Percentiles rank a stretch among this genome's conserved stretches.
These are phyloP conservation scores for Cyprinus carpio DNA, from an alignment of 2,113 vertebrate genomes.

Conservation along the genomic window DNA sequence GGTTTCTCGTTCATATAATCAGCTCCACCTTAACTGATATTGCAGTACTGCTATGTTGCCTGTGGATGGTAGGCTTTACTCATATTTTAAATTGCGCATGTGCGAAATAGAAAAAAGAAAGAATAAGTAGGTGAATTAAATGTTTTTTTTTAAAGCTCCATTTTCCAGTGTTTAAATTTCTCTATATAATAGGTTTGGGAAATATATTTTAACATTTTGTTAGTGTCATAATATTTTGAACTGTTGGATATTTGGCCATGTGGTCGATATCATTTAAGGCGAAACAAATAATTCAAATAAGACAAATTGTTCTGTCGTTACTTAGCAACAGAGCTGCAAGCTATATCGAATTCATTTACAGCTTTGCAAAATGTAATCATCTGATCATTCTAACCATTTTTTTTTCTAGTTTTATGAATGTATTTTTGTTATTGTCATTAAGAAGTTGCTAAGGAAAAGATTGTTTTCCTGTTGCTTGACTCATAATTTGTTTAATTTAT, in stretches of 20 bases:
- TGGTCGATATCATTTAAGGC: background rate
- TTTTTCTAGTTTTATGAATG: background rate
- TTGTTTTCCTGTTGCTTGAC: background rate
- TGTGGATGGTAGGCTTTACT: constrained; percentile 15
- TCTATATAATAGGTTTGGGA: background rate
- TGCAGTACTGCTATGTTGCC: background rate
- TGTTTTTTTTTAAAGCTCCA: background rate
- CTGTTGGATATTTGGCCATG: background rate
- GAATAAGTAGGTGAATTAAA: background rate
- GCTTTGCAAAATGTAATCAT: background rate
- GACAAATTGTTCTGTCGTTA: background rate
- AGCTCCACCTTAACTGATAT: constrained; percentile 11
- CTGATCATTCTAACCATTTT: background rate
- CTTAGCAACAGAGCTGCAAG: background rate
- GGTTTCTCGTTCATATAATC: background rate
- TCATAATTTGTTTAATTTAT: background rate
- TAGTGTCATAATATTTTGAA: background rate
- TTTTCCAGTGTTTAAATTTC: background rate
- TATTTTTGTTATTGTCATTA: background rate
- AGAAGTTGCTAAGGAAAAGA: background rate
- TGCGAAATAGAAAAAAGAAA: background rate
- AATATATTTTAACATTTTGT: background rate
- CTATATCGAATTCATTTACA: background rate
- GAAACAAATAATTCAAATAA: background rate
- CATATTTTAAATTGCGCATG: background rate